phyloP scores from a whole-genome alignment of 2,888 invertebrate species.

The Agrochola lota region DNA sequence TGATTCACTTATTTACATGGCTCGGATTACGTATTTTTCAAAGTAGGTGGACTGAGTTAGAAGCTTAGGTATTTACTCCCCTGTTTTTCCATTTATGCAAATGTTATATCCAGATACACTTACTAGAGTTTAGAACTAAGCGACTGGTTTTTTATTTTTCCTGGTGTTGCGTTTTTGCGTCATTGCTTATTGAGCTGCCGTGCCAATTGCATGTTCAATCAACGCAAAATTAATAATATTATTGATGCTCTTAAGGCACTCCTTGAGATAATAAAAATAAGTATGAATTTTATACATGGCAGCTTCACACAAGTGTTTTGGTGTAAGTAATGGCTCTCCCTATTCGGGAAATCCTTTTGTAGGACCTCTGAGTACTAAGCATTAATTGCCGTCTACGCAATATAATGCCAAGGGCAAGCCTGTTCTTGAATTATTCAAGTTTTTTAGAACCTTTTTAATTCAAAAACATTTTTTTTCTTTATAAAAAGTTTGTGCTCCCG shows the following conservation, averaged over 20 bases:
- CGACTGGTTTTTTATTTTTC: neutral
- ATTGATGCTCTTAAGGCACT: neutral
- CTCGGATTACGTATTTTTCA: slow-evolving; percentile 44
- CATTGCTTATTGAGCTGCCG: slow-evolving; percentile 11
- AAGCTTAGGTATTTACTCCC: slow-evolving; percentile 33
- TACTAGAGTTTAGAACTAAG: neutral
- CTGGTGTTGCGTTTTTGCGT: neutral
- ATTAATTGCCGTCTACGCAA: slow-evolving; percentile 15
- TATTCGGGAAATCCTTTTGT: slow-evolving; percentile 14
- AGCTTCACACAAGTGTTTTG: neutral
- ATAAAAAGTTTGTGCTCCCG: slow-evolving; percentile 10
- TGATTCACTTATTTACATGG: slow-evolving; percentile 54
- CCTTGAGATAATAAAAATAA: neutral
- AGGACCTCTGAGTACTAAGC: neutral
- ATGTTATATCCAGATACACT: slow-evolving; percentile 15
- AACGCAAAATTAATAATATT: neutral
- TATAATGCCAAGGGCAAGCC: slow-evolving; percentile 12
- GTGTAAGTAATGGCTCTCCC: neutral
- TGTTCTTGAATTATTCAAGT: slow-evolving; percentile 24
- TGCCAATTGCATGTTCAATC: neutral
- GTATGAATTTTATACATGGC: neutral
- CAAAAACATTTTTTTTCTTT: slow-evolving; percentile 4
- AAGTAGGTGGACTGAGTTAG: slow-evolving; percentile 23
- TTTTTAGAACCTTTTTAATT: slow-evolving; percentile 21
- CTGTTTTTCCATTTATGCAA: slow-evolving; percentile 30